Base-by-base conservation (phyloP, 2,888 invertebrate species). In the Agrotis exclamationis region DNA sequence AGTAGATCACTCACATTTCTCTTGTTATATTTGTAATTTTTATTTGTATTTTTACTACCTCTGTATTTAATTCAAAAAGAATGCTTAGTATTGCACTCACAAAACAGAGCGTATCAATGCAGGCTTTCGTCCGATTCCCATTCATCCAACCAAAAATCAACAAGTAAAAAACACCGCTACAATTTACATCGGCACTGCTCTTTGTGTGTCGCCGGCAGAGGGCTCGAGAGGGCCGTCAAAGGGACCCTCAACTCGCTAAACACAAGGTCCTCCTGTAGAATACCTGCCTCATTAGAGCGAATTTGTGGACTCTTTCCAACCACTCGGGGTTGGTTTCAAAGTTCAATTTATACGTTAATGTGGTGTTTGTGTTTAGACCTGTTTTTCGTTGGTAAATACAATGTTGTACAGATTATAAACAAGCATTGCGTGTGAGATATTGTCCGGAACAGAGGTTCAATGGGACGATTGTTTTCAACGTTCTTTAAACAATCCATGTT, bases 281-380 rank as follows among this genome's bases (percentile, higher is more conserved):
- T 72, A 74, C 74, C 82, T 81, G 81, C 70, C 77, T 83, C 82
- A 81, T 84, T 82, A 74, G 69, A 22, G 56, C 4, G 65, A 62
- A 83, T 74, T 82, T 80, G 64, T 76, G 65, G 65, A 24, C 50
- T 56, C 48, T 65, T 63, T 65, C 16, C 62, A 39, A 70, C 82
- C 81, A 58, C 58, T 71, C 11, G 18, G 53, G 50, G 39, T 54
- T 63, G 45, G 68, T 59, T 71, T 82, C 24, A 63, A 57, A 16
- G 39, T 47, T 53, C 48, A 48, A n/a, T 53, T 39, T 57, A 57
- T 45, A 58, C 45, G 51, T 44, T 70, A 18, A 58, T 58, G 20
- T 58, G 70, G 22, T n/a, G 20, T 28, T 62, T 20, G 51, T 5
- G 48, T 56, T 67, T 47, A 24, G 16, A 1, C 16, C n/a, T 22